These are phyloP conservation scores for Corythornis leucogaster DNA, from an alignment of 2,797 vertebrate genomes.

Conservation along the genomic window DNA sequence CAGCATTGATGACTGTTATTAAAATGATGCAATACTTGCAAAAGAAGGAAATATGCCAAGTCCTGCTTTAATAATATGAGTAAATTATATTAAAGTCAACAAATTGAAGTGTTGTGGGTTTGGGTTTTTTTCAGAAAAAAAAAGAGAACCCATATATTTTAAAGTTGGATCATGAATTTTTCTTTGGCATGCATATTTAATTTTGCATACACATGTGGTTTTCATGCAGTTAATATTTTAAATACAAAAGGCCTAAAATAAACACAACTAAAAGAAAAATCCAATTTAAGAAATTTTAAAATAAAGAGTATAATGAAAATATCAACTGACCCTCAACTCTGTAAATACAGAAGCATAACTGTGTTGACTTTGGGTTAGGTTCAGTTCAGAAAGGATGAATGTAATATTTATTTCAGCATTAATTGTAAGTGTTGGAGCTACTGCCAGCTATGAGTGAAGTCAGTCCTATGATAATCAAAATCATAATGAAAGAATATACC, in stretches of 20 bases:
- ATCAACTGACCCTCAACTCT: constrained; percentile 43
- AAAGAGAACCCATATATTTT: constrained; percentile 4
- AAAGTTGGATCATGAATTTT: background rate
- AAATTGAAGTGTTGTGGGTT: background rate
- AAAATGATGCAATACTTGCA: background rate
- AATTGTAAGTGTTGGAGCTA: constrained; percentile 27
- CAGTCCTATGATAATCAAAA: constrained; percentile 42
- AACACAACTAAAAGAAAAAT: constrained; percentile 47
- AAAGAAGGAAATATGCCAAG: background rate
- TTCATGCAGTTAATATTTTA: constrained; percentile 60
- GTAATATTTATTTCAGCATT: constrained; percentile 53
- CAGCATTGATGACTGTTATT: background rate
- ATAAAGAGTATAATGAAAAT: constrained; percentile 40
- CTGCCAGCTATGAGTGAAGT: constrained; percentile 23
- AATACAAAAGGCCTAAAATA: constrained; percentile 34
- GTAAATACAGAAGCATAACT: constrained; percentile 56
- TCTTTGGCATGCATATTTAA: constrained; percentile 27
- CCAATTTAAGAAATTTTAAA: constrained; percentile 57
- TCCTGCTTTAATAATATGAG: background rate
- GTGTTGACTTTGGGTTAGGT: constrained; percentile 54
- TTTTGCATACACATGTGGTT: constrained; percentile 23
- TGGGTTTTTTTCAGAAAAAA: background rate
- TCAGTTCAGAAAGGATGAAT: constrained; percentile 52
- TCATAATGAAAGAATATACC: constrained; percentile 22
- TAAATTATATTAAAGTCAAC: background rate